phyloP scores from a whole-genome alignment of 2,888 invertebrate genomes.

The Macrophya alboannulata region DNA sequence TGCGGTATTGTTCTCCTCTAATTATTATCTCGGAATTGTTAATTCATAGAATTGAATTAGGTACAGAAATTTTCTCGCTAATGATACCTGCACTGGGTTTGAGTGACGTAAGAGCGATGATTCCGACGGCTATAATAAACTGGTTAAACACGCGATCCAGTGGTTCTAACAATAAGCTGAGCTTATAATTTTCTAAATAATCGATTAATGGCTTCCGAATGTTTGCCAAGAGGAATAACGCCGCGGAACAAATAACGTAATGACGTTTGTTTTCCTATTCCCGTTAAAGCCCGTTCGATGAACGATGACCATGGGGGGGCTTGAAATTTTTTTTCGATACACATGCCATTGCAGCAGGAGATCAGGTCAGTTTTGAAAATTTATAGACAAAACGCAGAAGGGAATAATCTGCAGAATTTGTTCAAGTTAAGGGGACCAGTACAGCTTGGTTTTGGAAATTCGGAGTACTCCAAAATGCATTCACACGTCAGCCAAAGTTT shows the following conservation, averaged over 20 bases:
- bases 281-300: background rate
- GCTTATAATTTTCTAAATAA: conserved; percentile 14
- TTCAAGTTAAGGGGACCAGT: too few species aligned
- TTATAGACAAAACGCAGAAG: background rate
- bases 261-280: conserved; percentile 13
- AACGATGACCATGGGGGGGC: background rate
- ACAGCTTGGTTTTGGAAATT: too few species aligned
- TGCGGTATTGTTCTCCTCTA: background rate
- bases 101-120: conserved; percentile 3
- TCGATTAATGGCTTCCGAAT: conserved; percentile 41
- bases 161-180: background rate
- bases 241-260: conserved; percentile 18
- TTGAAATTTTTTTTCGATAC: background rate
- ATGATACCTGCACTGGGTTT: background rate
- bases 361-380: background rate
- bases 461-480: too few species aligned
- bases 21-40: background rate
- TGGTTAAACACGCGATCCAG: conserved; percentile 10
- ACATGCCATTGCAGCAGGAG: background rate
- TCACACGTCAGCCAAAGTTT: too few species aligned
- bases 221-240: conserved; percentile 1
- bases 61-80: background rate
- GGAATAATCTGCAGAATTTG: background rate
- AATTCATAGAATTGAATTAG: background rate
- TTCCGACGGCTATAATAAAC: background rate